Evolutionary conservation across 1,140 invertebrate genomes (phyloP).

Genomic region (Meteorus sp.): DNA sequence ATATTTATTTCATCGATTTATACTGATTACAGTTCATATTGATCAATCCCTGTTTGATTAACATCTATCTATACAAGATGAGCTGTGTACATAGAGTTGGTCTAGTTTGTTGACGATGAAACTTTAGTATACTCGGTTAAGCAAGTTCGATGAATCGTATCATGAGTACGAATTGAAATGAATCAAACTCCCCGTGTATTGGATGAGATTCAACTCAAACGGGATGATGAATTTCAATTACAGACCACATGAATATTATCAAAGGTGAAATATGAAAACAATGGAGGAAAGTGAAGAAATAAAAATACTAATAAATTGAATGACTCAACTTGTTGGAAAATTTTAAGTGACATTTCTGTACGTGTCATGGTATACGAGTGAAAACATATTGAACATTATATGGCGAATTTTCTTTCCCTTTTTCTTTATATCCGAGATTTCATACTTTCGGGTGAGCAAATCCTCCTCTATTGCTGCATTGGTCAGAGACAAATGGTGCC

Average conservation of each 20-base stretch:
- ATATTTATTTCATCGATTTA: no score
- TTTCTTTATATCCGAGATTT: constrained; percentile 26
- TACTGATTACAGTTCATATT: no score
- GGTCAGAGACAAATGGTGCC: constrained; percentile 45
- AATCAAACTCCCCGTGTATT: background rate
- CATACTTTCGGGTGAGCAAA: constrained; percentile 34
- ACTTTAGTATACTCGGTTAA: constrained; percentile 1
- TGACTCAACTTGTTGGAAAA: no score
- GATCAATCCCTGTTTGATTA: background rate
- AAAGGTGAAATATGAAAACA: no score
- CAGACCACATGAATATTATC: no score
- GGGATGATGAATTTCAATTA: background rate
- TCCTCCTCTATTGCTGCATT: constrained; percentile 34
- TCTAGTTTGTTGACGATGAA: background rate
- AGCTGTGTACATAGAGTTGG: no score
- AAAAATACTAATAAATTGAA: no score
- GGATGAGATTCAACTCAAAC: background rate
- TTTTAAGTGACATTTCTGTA: no score
- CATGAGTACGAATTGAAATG: background rate
- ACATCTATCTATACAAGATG: no score
- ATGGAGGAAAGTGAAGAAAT: no score
- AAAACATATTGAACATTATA: background rate
- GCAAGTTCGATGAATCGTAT: background rate
- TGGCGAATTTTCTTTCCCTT: no score
- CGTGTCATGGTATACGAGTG: no score